These are phyloP conservation scores for Odontomachus brunneus DNA, from an alignment of 1,140 invertebrate species.

Conservation along the genomic window DNA sequence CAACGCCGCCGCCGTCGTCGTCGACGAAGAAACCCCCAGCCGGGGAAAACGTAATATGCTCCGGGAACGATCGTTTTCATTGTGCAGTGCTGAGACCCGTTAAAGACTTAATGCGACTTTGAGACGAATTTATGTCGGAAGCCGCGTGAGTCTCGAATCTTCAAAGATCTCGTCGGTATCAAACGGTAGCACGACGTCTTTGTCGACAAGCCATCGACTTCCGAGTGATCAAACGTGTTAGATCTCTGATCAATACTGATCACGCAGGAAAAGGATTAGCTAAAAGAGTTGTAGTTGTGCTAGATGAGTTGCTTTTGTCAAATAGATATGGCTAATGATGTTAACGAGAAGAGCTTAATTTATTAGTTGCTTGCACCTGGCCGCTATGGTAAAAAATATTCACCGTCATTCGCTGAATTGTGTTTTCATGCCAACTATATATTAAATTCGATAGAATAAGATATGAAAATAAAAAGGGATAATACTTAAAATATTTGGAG, in stretches of 20 bases:
- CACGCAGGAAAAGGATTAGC: no score
- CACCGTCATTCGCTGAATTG: no score
- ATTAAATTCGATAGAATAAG: no score
- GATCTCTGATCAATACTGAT: no score
- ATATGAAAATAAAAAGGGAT: no score
- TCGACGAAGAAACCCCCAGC: background rate
- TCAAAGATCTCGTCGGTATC: background rate
- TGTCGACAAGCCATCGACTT: no score
- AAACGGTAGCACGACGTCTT: background rate
- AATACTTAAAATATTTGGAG: no score
- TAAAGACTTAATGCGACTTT: slow-evolving; percentile 16
- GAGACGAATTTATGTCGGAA: slow-evolving; percentile 26
- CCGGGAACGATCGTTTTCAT: slow-evolving; percentile 15
- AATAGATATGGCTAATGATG: slow-evolving; percentile 18
- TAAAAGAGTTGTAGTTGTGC: no score
- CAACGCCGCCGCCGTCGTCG: background rate
- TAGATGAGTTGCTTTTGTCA: no score
- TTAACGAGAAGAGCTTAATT: slow-evolving; percentile 45
- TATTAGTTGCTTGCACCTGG: background rate
- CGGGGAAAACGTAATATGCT: background rate
- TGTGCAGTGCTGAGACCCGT: background rate
- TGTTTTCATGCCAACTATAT: no score
- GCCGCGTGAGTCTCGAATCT: background rate
- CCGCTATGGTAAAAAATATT: no score
- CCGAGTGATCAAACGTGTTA: no score